Base-by-base conservation (phyloP, 2,797 vertebrate species). In the Melanitta fusca region DNA sequence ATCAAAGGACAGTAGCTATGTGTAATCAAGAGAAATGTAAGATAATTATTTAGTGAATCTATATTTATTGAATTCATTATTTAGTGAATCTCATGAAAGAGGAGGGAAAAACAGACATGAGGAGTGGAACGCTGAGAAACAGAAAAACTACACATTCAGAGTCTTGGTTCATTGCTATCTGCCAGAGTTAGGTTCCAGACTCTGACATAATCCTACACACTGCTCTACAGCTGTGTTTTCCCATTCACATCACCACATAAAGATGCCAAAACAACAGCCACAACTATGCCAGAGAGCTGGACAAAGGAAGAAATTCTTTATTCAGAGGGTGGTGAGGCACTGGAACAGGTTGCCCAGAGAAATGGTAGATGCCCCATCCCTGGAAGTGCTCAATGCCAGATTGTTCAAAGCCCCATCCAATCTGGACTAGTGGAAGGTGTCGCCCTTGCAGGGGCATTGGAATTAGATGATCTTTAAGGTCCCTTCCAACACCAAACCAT, bases 21-120 rank as follows among this genome's bases (percentile, higher is more conserved):
- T 25, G 39, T 15, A 22, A 84, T 36, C 10, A 10, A 49, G 13
- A 92, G 14, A 64, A 62, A 62, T 0, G 34, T 30, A 66, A 86
- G 58, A 47, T 32, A 84, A 25, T 83, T 80, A 9, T 73, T 58
- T 56, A 17, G 19, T 34, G 69, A 53, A 18, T 24, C 28, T 16
- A 22, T 16, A 6, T 41, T 77, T 12, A 34, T 4, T 22, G 21
- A 34, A 5, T 86, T 70, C 17, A 34, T 41, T 78, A 47, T 28
- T 82, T 39, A 77, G 30, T 30, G 73, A 25, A 65, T 72, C 14
- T 72, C 57, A 28, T 2, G 3, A 41, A 30, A 60, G 38, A 51
- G 49, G 11, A 85, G 8, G 6, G n/a, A 1, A 41, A 84, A 73
- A 65, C 0, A 1, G 32, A 20, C 36, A 14, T 2, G 13, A 61